Evolutionary conservation across 2,113 vertebrate species (phyloP), one percentile per base, ranked within the genome.

Genomic region (Odocoileus virginianus): DNA sequence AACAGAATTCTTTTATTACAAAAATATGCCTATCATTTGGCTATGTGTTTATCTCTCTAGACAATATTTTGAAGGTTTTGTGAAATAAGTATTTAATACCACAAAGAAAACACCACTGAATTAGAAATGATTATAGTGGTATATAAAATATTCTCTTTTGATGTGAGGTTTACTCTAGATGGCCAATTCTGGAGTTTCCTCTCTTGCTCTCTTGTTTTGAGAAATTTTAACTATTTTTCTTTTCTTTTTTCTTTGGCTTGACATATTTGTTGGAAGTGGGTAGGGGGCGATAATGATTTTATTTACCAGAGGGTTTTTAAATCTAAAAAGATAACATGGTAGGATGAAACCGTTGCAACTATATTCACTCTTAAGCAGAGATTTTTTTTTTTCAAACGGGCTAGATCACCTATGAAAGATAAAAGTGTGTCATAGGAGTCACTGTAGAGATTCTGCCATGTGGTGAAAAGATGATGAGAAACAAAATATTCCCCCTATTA

Each of bases 61-160:
- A 87, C 25, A 94, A 58, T 90, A 91, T 78, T 81, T 94, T 79
- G 87, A 96, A 47, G 7, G 45, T 94, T 61, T 3, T 71, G 3
- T 91, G 25, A 61, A 95, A 95, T 82, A 97, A 71, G 96, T 89
- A 89, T 87, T 94, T 97, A 97, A 89, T 79, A 96, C 57, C 30
- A 89, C 55, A 89, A 78, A 96, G 61, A 82, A 81, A 92, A 89
- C 3, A 19, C 6, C 12, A 76, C 9, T 82, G 87, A 89, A 81
- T 71, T 84, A 13, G 30, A 96, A 97, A 95, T 81, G 78, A 60
- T 79, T 96, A 85, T 83, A 93, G 78, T 91, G 33, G 52, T 54
- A 87, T 89, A 64, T 58, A 79, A 93, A 91, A 89, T 58, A 97
- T 8, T 96, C 16, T 93, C 78, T 55, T 89, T 87, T 87, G 60